These are phyloP conservation scores for Priocnemis perturbator DNA, from an alignment of 2,888 invertebrate species.

Conservation along the genomic window DNA sequence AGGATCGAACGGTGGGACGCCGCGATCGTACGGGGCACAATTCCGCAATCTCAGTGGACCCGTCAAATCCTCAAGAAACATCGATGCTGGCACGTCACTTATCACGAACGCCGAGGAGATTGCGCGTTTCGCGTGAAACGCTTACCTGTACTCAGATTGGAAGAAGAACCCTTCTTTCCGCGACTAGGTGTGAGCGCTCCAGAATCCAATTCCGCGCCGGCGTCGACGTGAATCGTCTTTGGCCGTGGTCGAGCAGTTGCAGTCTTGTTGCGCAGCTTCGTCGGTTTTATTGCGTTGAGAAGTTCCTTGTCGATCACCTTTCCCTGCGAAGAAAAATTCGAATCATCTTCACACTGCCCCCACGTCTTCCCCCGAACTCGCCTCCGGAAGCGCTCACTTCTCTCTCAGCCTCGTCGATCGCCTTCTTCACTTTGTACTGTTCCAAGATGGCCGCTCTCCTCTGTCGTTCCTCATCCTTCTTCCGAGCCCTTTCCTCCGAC, in stretches of 20 bases:
- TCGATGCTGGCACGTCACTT: neutral
- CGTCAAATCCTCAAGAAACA: conserved; percentile 5
- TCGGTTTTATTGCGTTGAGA: conserved; percentile 79
- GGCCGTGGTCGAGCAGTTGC: conserved; percentile 84
- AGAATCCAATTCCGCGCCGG: conserved; percentile 86
- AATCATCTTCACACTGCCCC: too few relatives aligned
- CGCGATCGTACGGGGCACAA: too few relatives aligned
- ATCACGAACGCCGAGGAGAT: conserved; percentile 13
- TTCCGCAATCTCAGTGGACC: too few relatives aligned
- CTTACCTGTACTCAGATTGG: conserved; percentile 87
- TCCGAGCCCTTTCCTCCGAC: conserved; percentile 82
- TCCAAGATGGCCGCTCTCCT: conserved; percentile 92
- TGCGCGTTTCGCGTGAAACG: conserved; percentile 18
- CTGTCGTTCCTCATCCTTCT: conserved; percentile 91
- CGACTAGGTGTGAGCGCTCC: conserved; percentile 84
- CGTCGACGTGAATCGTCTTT: conserved; percentile 93
- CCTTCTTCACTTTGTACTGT: conserved; percentile 95
- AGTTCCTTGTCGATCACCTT: conserved; percentile 87
- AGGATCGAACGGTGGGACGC: conserved; percentile 19
- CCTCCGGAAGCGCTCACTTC: conserved; percentile 78
- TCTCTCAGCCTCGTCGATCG: conserved; percentile 92
- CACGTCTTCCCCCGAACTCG: too few relatives aligned
- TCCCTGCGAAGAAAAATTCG: conserved; percentile 77
- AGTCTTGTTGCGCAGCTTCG: conserved; percentile 81
- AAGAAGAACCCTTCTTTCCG: conserved; percentile 88